Evolutionary conservation across 2,888 invertebrate genomes (phyloP), one percentile per base, ranked within the genome.

Genomic region (Drosophila yooni): DNA sequence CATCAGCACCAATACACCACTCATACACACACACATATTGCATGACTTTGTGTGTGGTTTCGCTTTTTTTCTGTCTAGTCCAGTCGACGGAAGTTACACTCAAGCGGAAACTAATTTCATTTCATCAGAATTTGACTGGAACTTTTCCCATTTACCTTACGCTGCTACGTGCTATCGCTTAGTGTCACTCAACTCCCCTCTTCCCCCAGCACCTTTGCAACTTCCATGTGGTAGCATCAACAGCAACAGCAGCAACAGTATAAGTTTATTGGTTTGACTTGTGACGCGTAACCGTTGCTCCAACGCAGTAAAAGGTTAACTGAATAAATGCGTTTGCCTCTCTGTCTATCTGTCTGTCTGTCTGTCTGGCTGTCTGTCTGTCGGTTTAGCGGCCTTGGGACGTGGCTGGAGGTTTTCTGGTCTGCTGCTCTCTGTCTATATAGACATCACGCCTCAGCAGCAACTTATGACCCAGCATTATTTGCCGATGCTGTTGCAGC

Each of bases 81-180:
- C 71, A 78, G 67, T 83, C 76, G 71, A 79, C 82, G 82, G 82
- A 82, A 83, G 81, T 76, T 81, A 81, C 72, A 82, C 72, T 83
- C 82, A 82, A 82, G 82, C 82, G 82, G 82, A 83, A 83, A 83
- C 82, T 83, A 83, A 83, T 83, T 83, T 83, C 84, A 84, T 83
- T 84, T 83, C 82, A 83, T 84, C 82, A 82, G 73, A 84, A 84
- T 84, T 83, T 82, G 84, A 84, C 82, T 83, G 69, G 79, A 83
- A 84, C 79, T 81, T 84, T 83, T 84, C 72, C 84, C 84, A 82
- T 82, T 82, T 83, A 74, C 81, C 80, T 80, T 65, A 74, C 78
- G 81, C 80, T 57, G 54, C 72, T 83, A 83, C 83, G 81, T 81
- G 81, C 70, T 67, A 83, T 72, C 83, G 83, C 73, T 83, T 83